phyloP scores from a whole-genome alignment of 1,140 invertebrate genomes.

The Helicoverpa armigera region DNA sequence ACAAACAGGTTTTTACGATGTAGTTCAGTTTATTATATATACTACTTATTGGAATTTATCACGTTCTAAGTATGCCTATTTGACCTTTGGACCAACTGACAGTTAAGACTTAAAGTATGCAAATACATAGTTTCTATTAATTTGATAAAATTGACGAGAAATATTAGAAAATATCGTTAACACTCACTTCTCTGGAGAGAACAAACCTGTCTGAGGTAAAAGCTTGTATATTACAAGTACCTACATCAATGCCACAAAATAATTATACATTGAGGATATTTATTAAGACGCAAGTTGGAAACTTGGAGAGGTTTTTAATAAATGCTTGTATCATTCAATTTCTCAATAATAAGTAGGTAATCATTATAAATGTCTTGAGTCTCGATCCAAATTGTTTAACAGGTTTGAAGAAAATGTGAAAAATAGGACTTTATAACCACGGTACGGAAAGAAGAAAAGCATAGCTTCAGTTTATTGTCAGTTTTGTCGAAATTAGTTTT shows the following conservation, averaged over 20 bases:
- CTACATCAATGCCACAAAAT: not conserved
- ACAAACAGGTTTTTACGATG: too few relatives aligned
- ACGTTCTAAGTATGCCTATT: too few relatives aligned
- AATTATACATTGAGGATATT: slow-evolving; percentile 5
- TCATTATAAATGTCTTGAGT: not conserved
- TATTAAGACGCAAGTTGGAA: not conserved
- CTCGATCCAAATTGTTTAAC: too few relatives aligned
- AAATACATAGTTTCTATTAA: not conserved
- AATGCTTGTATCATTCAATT: not conserved
- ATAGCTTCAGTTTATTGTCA: too few relatives aligned
- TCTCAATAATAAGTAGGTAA: not conserved
- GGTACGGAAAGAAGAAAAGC: too few relatives aligned
- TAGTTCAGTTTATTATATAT: too few relatives aligned
- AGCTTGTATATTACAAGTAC: slow-evolving; percentile 1
- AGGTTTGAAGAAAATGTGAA: too few relatives aligned
- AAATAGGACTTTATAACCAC: too few relatives aligned
- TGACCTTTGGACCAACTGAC: too few relatives aligned
- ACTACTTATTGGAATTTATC: too few relatives aligned
- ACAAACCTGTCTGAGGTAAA: slow-evolving; percentile 15
- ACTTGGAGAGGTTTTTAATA: not conserved
- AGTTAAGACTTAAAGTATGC: not conserved
- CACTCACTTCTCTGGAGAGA: not conserved
- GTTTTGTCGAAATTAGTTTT: too few relatives aligned
- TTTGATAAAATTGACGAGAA: not conserved
- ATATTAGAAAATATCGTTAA: slow-evolving; percentile 18